Base-by-base conservation (phyloP, 2,888 invertebrate genomes). In the Mylabris sibirica region DNA sequence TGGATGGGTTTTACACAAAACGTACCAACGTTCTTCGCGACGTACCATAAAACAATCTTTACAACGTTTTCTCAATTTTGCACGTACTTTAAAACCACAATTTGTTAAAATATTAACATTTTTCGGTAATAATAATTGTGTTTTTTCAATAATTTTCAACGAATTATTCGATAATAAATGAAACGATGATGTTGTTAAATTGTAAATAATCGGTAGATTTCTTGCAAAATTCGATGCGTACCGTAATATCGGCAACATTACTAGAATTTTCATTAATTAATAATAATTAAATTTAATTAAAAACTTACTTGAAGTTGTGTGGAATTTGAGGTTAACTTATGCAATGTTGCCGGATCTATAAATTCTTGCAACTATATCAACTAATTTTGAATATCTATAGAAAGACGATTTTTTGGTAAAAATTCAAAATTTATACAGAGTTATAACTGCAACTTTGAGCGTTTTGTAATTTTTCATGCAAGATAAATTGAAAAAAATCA, bases 31-130 rank as follows among this genome's bases (percentile, higher is more conserved):
- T 74, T 91, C 89, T 76, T 93, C 87, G 66, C 92, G 85, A 59
- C 88, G 85, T 12, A 93, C 91, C 78, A 92, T 88, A 78, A 91
- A 93, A 81, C 96, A 96, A 78, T 92, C 91, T 82, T 91, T 91
- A 80, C 96, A 96, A 53, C 96, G 89, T 65, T 90, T 87, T 67
- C 87, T 88, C 35, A 94, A 85, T 17, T 83, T 82, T 5, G 92
- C 92, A 80, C 90, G 92, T 3, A 92, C 88, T 87, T 96, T 95
- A 78, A 95, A 89, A 3, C 91, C 90, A 68, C 90, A 88, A 1
- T 63, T 76, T 60, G 79, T 81, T 8, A 79, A 65, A 2, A 82
- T 9, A 65, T 70, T 75, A 8, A 72, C 65, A 4, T 49, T 71
- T 34, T 63, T 35, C 8, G 81, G 78, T 26, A 66, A 61, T 65